Evolutionary conservation across 2,888 invertebrate species (phyloP).

Genomic region (Machimus rusticus): DNA sequence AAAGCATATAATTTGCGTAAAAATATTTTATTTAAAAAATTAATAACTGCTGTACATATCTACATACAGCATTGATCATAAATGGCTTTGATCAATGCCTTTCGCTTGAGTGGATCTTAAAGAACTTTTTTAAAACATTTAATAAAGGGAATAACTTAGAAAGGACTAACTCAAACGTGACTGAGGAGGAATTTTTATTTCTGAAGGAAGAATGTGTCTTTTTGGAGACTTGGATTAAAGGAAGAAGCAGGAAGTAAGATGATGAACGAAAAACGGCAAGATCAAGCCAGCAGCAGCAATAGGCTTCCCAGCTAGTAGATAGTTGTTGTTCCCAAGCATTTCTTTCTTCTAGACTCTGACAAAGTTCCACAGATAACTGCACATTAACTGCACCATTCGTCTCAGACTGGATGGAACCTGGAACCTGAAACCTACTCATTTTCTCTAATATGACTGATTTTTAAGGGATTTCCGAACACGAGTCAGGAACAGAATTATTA

Average conservation of each 20-base stretch:
- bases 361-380: not conserved
- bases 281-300: not conserved
- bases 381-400: not conserved
- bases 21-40: not conserved
- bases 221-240: not conserved
- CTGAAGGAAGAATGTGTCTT: not conserved
- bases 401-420: not conserved
- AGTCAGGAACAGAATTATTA: not conserved
- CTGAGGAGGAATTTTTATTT: not conserved
- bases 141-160: not conserved
- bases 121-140: not conserved
- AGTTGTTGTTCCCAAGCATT: not conserved
- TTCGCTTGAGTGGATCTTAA: not conserved
- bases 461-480: not conserved
- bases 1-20: not conserved
- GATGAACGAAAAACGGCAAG: not conserved
- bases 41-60: slow-evolving; percentile 15
- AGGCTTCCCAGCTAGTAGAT: not conserved
- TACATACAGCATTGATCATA: slow-evolving; percentile 13
- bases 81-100: not conserved
- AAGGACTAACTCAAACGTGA: slow-evolving; percentile 15
- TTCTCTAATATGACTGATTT: not conserved
- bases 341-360: not conserved
- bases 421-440: slow-evolving; percentile 28
- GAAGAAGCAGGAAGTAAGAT: not conserved